Percentiles rank a stretch among this genome's conserved stretches.
These are phyloP conservation scores for Pterostichus madidus DNA, from an alignment of 2,888 invertebrate species.

Conservation along the genomic window DNA sequence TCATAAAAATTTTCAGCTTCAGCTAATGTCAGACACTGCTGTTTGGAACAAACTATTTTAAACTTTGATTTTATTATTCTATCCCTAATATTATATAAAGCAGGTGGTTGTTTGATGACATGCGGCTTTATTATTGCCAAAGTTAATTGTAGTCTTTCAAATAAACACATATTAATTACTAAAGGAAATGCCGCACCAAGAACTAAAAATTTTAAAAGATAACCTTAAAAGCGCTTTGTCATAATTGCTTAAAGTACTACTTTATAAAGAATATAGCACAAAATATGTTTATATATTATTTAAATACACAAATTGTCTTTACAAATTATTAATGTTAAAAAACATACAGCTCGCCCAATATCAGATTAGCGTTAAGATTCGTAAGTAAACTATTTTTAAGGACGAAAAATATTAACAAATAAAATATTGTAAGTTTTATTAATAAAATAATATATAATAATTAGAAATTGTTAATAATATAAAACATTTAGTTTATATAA, in stretches of 20 bases:
- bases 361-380: background rate
- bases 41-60: slow-evolving; percentile 85
- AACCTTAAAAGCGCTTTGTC: background rate
- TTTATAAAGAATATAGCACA: no score
- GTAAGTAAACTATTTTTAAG: background rate
- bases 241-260: no score
- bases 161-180: slow-evolving; percentile 40
- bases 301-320: no score
- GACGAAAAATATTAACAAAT: background rate
- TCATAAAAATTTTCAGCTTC: slow-evolving; percentile 88
- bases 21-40: slow-evolving; percentile 80
- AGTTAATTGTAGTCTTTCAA: slow-evolving; percentile 83
- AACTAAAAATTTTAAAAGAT: no score
- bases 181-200: background rate
- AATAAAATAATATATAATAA: slow-evolving; percentile 47
- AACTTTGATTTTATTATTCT: slow-evolving; percentile 85
- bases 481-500: slow-evolving; percentile 13
- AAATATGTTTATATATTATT: no score
- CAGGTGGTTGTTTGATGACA: slow-evolving; percentile 87
- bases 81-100: slow-evolving; percentile 83
- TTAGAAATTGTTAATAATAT: slow-evolving; percentile 12
- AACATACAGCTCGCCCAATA: no score
- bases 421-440: slow-evolving; percentile 17
- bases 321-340: no score
- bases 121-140: slow-evolving; percentile 94